A percentile compares a stretch with the other conserved stretches of the same genome.
Conservation (phyloP, 2,113 vertebrate genomes). For the Triplophysa rosa region DNA sequence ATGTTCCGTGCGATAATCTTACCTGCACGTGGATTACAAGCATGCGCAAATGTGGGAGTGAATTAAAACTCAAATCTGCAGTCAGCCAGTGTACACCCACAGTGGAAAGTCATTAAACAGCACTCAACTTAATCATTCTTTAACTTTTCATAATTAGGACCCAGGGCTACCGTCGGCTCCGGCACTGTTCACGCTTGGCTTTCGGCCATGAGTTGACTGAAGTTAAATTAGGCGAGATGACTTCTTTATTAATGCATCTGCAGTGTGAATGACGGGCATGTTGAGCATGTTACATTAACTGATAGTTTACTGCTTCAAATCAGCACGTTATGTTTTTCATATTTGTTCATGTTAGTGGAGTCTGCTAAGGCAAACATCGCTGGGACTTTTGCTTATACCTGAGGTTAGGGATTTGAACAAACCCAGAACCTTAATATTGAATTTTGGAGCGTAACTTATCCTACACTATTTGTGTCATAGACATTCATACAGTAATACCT, state of each 20-base stretch:
- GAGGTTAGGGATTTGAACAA: too few relatives aligned
- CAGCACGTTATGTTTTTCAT: not conserved
- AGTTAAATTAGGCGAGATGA: conserved; percentile 56
- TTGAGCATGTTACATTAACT: conserved; percentile 8
- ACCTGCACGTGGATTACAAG: conserved; percentile 31
- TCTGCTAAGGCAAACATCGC: too few relatives aligned
- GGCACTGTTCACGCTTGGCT: conserved; percentile 43
- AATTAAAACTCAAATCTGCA: conserved; percentile 44
- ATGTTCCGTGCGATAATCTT: conserved; percentile 22
- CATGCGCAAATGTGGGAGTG: not conserved
- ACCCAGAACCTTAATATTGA: too few relatives aligned
- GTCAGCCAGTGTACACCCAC: conserved; percentile 31
- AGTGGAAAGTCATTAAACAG: conserved; percentile 60
- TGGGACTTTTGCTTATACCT: too few relatives aligned
- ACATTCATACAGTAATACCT: too few relatives aligned
- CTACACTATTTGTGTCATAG: too few relatives aligned
- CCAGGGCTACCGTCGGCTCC: conserved; percentile 52
- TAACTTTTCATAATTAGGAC: conserved; percentile 59
- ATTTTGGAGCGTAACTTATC: too few relatives aligned
- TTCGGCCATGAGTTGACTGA: conserved; percentile 57
- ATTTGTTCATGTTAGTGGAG: not conserved
- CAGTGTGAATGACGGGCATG: conserved; percentile 24
- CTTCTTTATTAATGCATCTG: conserved; percentile 55
- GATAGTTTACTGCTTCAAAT: not conserved
- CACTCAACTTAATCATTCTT: conserved; percentile 61